Percentiles rank a stretch among this genome's conserved stretches.
phyloP scores from a whole-genome alignment of 2,797 vertebrate genomes.

The Peromyscus melanophrys region DNA sequence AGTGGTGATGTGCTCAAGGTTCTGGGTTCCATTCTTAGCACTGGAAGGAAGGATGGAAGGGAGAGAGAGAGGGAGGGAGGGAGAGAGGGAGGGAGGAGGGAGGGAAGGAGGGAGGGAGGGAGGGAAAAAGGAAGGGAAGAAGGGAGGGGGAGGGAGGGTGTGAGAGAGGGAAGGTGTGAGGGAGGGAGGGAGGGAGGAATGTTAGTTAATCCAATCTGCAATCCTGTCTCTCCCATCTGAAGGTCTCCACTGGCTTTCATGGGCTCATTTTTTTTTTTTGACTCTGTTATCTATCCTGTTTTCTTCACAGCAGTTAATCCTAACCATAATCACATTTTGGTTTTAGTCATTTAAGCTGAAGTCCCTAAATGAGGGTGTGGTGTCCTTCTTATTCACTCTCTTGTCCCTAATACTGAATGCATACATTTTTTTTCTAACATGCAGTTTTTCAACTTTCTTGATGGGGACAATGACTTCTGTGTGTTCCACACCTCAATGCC shows the following conservation, averaged over 20 bases:
- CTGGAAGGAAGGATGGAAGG: neutral
- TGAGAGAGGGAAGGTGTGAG: neutral
- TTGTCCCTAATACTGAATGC: neutral
- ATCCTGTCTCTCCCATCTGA: accelerated
- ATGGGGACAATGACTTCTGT: neutral
- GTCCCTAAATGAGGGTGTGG: neutral
- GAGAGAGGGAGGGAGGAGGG: neutral
- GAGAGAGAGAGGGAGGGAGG: accelerated
- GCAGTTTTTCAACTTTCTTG: neutral
- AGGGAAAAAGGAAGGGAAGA: accelerated
- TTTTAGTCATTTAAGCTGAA: neutral
- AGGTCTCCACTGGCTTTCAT: neutral
- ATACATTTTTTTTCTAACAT: neutral
- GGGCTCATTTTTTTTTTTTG: neutral
- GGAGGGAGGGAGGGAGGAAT: accelerated
- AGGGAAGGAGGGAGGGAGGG: neutral
- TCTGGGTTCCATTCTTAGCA: neutral
- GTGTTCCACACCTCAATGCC: neutral
- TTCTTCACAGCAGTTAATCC: neutral
- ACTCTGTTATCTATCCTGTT: neutral
- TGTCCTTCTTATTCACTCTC: neutral
- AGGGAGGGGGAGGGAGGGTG: neutral
- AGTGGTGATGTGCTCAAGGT: neutral
- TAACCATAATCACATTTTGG: neutral
- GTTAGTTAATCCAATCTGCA: neutral